Conservation (phyloP, 2,113 vertebrate genomes). For the Tretioscincus oriximinensis region DNA sequence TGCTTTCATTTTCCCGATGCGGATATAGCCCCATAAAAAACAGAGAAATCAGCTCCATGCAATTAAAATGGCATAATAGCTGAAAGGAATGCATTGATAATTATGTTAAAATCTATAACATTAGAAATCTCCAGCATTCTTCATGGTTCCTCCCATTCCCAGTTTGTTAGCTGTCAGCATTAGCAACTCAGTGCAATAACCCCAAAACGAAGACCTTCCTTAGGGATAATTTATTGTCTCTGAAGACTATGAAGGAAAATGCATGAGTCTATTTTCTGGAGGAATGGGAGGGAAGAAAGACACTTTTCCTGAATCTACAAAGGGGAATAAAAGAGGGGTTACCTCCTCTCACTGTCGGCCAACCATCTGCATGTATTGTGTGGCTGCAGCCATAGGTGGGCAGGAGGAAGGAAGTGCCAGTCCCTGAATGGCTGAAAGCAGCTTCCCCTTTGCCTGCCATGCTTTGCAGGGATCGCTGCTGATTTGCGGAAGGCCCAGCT, state of each 20-base stretch:
- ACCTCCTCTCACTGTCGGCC: too few species aligned
- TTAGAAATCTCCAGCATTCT: conserved; percentile 60
- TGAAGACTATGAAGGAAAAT: conserved; percentile 8
- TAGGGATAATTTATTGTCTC: not conserved
- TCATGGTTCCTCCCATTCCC: conserved; percentile 33
- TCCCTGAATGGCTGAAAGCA: too few species aligned
- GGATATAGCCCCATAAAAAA: conserved; percentile 73
- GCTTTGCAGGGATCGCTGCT: too few species aligned
- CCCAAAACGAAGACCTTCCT: conserved; percentile 46
- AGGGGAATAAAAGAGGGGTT: too few species aligned
- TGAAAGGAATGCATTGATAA: conserved; percentile 76
- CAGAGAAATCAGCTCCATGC: conserved; percentile 69
- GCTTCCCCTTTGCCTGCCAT: too few species aligned
- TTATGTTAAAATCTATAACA: conserved; percentile 75
- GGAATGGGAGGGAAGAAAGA: not conserved
- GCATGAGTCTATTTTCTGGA: conserved; percentile 9
- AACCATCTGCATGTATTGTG: too few species aligned
- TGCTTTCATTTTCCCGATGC: conserved; percentile 68
- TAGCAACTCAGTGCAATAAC: conserved; percentile 52
- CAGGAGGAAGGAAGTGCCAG: too few species aligned
- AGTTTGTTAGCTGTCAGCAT: conserved; percentile 65
- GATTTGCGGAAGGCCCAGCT: too few species aligned
- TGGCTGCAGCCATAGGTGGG: too few species aligned
- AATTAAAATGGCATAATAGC: conserved; percentile 76
- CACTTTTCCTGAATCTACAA: not conserved